Evolutionary conservation across 2,113 vertebrate genomes (phyloP).

Genomic region (Psephotus haematonotus): DNA sequence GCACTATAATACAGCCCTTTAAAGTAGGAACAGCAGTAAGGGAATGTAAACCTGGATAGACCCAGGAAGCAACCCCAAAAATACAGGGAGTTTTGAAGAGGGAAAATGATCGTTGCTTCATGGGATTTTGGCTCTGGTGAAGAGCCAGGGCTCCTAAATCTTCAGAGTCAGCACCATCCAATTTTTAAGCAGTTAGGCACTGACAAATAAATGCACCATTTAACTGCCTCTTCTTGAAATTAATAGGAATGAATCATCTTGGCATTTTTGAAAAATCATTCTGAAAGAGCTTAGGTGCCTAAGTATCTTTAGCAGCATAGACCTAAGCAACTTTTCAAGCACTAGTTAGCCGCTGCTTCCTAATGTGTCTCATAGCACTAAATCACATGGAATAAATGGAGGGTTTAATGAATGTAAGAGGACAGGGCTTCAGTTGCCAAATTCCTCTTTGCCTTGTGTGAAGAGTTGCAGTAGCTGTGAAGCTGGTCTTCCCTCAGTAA

Average conservation of each 20-base stretch:
- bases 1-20: background rate
- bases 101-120: background rate
- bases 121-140: slow-evolving; percentile 22
- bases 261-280: slow-evolving; percentile 55
- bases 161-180: background rate
- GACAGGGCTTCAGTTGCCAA: slow-evolving; percentile 30
- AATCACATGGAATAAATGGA: slow-evolving; percentile 41
- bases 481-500: background rate
- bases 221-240: slow-evolving; percentile 63
- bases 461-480: background rate
- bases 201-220: slow-evolving; percentile 62
- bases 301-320: slow-evolving; percentile 49
- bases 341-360: slow-evolving; percentile 34
- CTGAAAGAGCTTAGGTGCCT: slow-evolving; percentile 37
- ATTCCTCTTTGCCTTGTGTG: background rate
- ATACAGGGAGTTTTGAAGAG: background rate
- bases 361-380: slow-evolving; percentile 41
- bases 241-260: slow-evolving; percentile 60
- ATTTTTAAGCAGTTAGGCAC: slow-evolving; percentile 57
- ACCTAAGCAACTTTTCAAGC: slow-evolving; percentile 58
- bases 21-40: background rate
- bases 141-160: slow-evolving; percentile 41
- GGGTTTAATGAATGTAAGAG: slow-evolving; percentile 32
- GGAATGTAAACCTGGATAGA: background rate
- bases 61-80: background rate